phyloP scores from a whole-genome alignment of 2,888 invertebrate genomes.

The Octonoba sinensis region DNA sequence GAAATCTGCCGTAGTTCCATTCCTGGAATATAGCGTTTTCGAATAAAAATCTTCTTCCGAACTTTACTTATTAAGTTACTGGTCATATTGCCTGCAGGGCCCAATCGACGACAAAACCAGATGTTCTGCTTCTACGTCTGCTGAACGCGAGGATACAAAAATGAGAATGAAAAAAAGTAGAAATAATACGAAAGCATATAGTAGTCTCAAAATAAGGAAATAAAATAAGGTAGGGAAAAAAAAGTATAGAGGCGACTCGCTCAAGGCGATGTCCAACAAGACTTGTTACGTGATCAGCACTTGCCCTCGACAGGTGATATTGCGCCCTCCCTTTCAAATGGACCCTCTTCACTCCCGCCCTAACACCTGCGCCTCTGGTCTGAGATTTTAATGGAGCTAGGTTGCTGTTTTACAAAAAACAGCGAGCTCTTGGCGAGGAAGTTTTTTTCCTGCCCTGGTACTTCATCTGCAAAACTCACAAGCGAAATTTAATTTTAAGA shows the following conservation, averaged over 20 bases:
- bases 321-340: conserved; percentile 25
- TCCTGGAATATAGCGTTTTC: conserved; percentile 11
- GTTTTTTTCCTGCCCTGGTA: not conserved
- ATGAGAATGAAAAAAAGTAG: conserved; percentile 14
- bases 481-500: too few species aligned
- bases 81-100: conserved; percentile 31
- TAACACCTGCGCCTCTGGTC: conserved; percentile 48
- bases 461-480: too few species aligned
- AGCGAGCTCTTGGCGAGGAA: not conserved
- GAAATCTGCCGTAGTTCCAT: too few species aligned
- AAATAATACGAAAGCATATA: conserved; percentile 18
- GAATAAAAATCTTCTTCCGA: conserved; percentile 27
- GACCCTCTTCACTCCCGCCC: conserved; percentile 37
- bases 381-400: conserved; percentile 28
- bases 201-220: conserved; percentile 22
- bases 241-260: conserved; percentile 32
- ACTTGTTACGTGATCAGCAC: conserved; percentile 62
- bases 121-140: conserved; percentile 47
- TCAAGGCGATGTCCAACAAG: conserved; percentile 55
- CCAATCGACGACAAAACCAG: conserved; percentile 58
- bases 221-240: conserved; percentile 16
- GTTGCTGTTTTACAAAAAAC: not conserved
- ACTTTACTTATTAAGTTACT: conserved; percentile 41
- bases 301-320: conserved; percentile 62
- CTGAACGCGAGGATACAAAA: conserved; percentile 10